phyloP scores from a whole-genome alignment of 2,113 vertebrate genomes.

The Rousettus leschenaultii region DNA sequence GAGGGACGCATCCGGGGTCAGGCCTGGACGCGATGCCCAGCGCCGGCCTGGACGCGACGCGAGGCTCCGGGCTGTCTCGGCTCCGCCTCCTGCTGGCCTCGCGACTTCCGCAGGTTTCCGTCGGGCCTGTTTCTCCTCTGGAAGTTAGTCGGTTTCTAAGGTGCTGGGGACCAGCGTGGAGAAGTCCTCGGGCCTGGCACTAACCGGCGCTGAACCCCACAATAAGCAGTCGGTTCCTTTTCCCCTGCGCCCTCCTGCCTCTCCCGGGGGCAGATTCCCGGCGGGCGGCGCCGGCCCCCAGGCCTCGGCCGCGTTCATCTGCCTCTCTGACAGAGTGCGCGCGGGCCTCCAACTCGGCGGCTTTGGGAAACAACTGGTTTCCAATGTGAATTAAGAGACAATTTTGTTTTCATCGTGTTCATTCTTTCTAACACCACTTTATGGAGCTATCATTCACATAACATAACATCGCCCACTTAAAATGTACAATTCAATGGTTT shows the following conservation, averaged over 20 bases:
- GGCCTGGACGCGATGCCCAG: rapidly evolving
- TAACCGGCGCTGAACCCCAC: not conserved
- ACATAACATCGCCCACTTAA: not conserved
- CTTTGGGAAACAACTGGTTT: not conserved
- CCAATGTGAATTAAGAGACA: not conserved
- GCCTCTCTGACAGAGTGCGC: not conserved
- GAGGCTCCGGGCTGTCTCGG: not conserved
- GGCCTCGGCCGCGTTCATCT: rapidly evolving
- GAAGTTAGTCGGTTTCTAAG: rapidly evolving
- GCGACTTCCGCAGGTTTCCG: rapidly evolving
- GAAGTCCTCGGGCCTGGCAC: not conserved
- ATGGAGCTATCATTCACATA: not conserved
- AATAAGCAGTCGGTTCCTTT: not conserved
- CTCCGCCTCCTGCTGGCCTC: not conserved
- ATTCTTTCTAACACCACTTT: not conserved
- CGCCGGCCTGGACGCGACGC: no score
- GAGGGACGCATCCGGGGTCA: rapidly evolving
- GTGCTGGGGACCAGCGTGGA: rapidly evolving
- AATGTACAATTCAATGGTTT: not conserved
- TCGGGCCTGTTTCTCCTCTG: not conserved
- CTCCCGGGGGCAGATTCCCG: not conserved
- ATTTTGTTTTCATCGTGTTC: not conserved
- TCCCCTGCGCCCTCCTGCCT: not conserved
- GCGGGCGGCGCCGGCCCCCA: rapidly evolving
- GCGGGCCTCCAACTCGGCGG: rapidly evolving